phyloP scores from a whole-genome alignment of 2,888 invertebrate species.

The Linnaemya vulpina region DNA sequence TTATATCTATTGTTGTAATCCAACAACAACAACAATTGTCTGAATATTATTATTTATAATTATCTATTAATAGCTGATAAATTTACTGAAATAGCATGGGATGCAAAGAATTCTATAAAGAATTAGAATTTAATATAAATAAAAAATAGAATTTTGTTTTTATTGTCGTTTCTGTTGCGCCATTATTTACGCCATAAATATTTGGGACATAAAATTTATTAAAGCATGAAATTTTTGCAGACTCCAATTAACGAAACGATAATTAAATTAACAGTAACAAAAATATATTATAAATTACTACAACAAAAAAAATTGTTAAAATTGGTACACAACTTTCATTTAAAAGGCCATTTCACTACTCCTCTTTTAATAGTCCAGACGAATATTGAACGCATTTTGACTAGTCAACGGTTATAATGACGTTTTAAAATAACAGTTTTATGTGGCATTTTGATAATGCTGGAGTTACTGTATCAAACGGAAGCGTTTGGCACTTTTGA shows the following conservation, averaged over 20 bases:
- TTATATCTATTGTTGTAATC: background rate
- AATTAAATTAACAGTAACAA: background rate
- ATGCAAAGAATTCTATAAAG: background rate
- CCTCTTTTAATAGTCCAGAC: too few relatives aligned
- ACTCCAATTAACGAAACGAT: conserved; percentile 8
- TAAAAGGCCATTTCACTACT: too few relatives aligned
- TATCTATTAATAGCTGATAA: conserved; percentile 24
- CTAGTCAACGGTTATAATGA: too few relatives aligned
- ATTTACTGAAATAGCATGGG: background rate
- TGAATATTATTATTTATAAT: conserved; percentile 22
- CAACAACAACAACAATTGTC: background rate
- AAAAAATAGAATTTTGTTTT: background rate
- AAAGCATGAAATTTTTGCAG: conserved; percentile 12
- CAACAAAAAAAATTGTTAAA: too few relatives aligned
- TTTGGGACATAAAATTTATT: conserved; percentile 27
- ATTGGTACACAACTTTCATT: too few relatives aligned
- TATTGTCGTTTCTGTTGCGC: background rate
- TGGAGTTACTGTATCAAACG: too few relatives aligned
- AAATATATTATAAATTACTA: too few relatives aligned
- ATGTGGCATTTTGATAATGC: too few relatives aligned
- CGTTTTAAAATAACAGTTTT: too few relatives aligned
- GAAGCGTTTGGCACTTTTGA: too few relatives aligned
- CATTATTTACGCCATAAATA: conserved; percentile 10
- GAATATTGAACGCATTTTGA: too few relatives aligned
- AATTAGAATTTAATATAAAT: background rate